Base-by-base conservation (phyloP, 2,797 vertebrate species). In the Agapornis canus region DNA sequence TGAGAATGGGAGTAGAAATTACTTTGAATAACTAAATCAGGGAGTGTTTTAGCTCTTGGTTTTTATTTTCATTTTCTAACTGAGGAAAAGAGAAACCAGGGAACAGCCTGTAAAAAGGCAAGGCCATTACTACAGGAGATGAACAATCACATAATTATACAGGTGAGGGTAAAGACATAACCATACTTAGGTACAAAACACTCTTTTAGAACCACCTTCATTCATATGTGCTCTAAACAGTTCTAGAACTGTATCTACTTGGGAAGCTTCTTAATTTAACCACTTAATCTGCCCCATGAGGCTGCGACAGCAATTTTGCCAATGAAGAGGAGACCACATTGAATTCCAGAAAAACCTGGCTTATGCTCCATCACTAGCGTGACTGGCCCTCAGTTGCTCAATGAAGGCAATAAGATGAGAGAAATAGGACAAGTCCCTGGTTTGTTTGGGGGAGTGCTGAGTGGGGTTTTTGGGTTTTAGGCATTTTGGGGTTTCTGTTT, bases 401-500 rank as follows among this genome's bases (percentile, higher is more conserved):
- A 3, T 17, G 16, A 57, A 35, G n/a, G 10, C 39, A 56, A 1
- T 0, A 23, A 26, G 6, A 45, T 17, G 31, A 48, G 10, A 47
- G n/a, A 56, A 56, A 23, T 3, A 35, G 54, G 54, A 35, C 21
- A 35, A 57, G 54, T 35, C 54, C n/a, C 22, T 23, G 21, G 21
- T 57, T 57, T 57, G 54, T 16, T 11, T 57, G 9, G n/a, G 13
- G 13, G 54, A 4, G 23, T 57, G n/a, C 22, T 16, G n/a, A 57
- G 54, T 57, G n/a, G n/a, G n/a, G 35, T 35, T 57, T 57, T 23
- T 6, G 22, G n/a, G n/a, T 15, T 32, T 57, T 35, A 57, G 54
- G n/a, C 54, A 35, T 35, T 57, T 16, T 15, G n/a, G 21, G n/a
- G 21, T 22, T 32, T 56, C n/a, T 10, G 13, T 32, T 23, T 32